Evolutionary conservation across 1,140 invertebrate species (phyloP).

Genomic region (Aphelinus atriplicis): DNA sequence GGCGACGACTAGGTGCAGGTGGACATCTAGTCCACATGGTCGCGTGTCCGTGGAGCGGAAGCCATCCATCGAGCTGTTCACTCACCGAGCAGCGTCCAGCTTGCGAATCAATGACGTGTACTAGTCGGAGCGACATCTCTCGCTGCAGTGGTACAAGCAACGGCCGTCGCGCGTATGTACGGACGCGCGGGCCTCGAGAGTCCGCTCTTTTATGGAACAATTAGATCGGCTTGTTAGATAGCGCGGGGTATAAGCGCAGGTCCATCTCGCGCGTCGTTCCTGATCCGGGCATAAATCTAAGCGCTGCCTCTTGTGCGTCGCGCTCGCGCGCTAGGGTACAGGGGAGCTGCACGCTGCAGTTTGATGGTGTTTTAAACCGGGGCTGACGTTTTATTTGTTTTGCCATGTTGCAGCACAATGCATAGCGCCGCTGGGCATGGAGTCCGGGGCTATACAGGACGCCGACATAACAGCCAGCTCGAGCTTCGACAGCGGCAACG

Average conservation of each 20-base stretch:
- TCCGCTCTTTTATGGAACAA: conserved; percentile 54
- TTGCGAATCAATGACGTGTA: no score
- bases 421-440: conserved; percentile 76
- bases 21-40: no score
- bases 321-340: no score
- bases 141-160: no score
- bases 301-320: conserved; percentile 22
- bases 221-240: conserved; percentile 54
- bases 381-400: conserved; percentile 1
- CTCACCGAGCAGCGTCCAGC: no score
- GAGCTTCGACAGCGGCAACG: conserved; percentile 76
- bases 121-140: no score
- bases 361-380: neutral
- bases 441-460: conserved; percentile 76
- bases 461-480: conserved; percentile 77
- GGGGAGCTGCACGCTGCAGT: neutral
- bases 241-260: no score
- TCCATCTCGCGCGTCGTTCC: conserved; percentile 55
- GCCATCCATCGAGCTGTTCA: no score
- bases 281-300: conserved; percentile 54
- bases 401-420: conserved; percentile 70
- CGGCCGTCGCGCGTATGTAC: conserved; percentile 10
- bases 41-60: no score
- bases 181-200: conserved; percentile 11
- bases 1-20: no score